Percentiles rank a stretch among this genome's conserved stretches.
phyloP scores from a whole-genome alignment of 2,797 vertebrate genomes.

The Phalanger gymnotis region DNA sequence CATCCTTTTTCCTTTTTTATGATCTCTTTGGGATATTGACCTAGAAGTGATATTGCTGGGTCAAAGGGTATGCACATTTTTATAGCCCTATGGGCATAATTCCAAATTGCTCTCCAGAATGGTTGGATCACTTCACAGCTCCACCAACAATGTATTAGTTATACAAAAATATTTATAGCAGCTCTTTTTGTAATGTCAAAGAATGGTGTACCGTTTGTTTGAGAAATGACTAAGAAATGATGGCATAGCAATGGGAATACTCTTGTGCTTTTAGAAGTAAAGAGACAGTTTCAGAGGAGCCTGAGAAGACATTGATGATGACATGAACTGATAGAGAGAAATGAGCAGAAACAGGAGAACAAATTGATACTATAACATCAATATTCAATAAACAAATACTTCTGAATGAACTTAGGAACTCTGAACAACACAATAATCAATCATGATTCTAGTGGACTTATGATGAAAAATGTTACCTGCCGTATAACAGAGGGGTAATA shows the following conservation, averaged over 20 bases:
- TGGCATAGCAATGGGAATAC: background rate
- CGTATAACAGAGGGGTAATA: background rate
- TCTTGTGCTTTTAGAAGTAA: background rate
- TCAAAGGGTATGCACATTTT: too few relatives aligned
- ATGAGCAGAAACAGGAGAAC: background rate
- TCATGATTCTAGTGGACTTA: background rate
- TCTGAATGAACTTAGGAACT: background rate
- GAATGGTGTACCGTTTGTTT: background rate
- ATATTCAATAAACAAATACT: background rate
- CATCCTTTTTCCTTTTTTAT: too few relatives aligned
- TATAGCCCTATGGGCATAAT: too few relatives aligned
- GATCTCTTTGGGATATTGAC: too few relatives aligned
- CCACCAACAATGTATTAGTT: too few relatives aligned
- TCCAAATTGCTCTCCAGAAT: too few relatives aligned
- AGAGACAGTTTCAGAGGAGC: background rate
- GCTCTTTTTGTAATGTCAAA: background rate
- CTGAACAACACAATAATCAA: background rate
- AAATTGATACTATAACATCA: background rate
- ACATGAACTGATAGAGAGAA: background rate
- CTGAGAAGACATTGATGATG: background rate
- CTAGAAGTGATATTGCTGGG: too few relatives aligned
- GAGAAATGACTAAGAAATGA: background rate
- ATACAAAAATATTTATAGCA: background rate
- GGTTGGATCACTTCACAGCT: too few relatives aligned
- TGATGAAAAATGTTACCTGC: background rate